A percentile compares a stretch with the other conserved stretches of the same genome.
These are phyloP conservation scores for Carlito syrichta DNA, from an alignment of 2,113 vertebrate genomes.

Conservation along the genomic window DNA sequence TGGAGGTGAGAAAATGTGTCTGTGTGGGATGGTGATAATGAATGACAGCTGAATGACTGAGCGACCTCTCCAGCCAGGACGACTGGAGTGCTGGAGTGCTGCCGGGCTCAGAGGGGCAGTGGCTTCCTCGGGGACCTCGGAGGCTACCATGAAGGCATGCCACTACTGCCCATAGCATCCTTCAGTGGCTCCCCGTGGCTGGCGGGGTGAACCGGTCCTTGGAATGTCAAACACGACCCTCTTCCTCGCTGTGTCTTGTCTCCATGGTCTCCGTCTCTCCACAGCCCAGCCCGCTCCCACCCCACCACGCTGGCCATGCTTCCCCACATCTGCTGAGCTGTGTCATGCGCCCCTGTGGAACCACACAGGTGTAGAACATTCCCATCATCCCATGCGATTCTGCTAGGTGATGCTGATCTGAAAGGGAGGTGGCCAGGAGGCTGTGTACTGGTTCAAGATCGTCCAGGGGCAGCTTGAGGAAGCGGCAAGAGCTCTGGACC, in stretches of 20 bases:
- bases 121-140: background rate
- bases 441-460: background rate
- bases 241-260: background rate
- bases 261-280: background rate
- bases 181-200: background rate
- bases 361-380: accelerated
- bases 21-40: background rate
- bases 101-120: background rate
- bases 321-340: background rate
- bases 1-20: background rate
- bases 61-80: background rate
- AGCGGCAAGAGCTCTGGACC: background rate
- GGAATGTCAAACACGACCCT: background rate
- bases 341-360: background rate
- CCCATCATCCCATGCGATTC: accelerated
- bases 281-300: background rate
- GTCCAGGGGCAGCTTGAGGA: background rate
- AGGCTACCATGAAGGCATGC: background rate
- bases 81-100: background rate
- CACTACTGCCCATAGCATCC: background rate
- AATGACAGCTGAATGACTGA: background rate
- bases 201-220: background rate
- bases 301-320: background rate
- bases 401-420: background rate
- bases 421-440: background rate